Conservation (phyloP, 2,888 invertebrate genomes). For the Tiliacea aurago region DNA sequence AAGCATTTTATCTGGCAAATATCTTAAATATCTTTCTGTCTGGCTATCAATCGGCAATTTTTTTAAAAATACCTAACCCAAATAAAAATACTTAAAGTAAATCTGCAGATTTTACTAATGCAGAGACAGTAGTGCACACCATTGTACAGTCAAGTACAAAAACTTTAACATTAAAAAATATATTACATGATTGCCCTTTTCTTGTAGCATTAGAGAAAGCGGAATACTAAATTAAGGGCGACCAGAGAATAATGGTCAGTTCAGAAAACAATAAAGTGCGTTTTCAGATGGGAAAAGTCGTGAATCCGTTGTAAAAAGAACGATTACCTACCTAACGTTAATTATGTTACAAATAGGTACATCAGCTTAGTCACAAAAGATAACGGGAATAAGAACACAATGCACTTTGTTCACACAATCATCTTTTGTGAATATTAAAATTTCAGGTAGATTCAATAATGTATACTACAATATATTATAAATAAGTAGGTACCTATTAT, state of each 20-base stretch:
- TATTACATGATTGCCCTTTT: background rate
- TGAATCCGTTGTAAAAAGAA: constrained; percentile 24
- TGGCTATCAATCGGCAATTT: background rate
- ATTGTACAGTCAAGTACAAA: background rate
- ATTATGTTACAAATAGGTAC: constrained; percentile 6
- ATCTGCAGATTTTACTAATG: background rate
- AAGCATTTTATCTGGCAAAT: background rate
- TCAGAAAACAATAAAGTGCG: constrained; percentile 19
- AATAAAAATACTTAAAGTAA: background rate
- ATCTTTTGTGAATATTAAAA: constrained; percentile 7
- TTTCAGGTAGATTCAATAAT: constrained; percentile 4
- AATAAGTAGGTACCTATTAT: no score
- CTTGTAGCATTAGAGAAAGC: constrained; percentile 13
- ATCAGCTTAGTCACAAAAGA: constrained; percentile 45
- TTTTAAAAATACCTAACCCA: background rate
- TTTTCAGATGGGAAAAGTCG: constrained; percentile 5
- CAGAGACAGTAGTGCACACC: background rate
- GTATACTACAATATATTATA: no score
- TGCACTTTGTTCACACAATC: constrained; percentile 31
- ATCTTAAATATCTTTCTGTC: background rate
- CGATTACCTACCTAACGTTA: constrained; percentile 4
- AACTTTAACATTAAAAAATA: background rate
- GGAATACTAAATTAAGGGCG: constrained; percentile 21
- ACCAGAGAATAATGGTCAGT: background rate
- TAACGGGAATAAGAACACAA: constrained; percentile 48